Conservation (phyloP, 2,888 invertebrate genomes). For the Chrysomela aeneicollis region DNA sequence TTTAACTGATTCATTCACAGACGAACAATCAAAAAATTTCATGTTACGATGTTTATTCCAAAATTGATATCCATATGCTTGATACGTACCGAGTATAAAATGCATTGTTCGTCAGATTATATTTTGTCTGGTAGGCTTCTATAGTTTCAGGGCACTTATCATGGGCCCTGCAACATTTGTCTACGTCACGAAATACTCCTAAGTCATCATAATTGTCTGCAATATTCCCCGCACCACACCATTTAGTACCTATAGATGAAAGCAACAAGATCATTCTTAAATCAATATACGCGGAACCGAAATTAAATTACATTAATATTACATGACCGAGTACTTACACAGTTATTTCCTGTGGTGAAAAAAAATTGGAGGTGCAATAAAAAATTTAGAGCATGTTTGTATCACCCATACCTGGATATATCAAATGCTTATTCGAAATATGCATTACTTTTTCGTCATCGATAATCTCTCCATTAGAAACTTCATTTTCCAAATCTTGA, state of each 20-base stretch:
- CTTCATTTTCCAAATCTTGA: slow-evolving; percentile 31
- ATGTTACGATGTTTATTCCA: slow-evolving; percentile 5
- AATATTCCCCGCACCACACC: slow-evolving; percentile 78
- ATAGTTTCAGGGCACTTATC: slow-evolving; percentile 74
- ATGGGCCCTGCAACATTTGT: slow-evolving; percentile 77
- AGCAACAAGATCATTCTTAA: no score
- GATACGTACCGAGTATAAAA: slow-evolving; percentile 54
- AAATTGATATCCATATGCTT: background rate
- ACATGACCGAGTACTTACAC: no score
- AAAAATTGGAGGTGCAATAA: no score
- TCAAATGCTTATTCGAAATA: slow-evolving; percentile 49
- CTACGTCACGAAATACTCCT: slow-evolving; percentile 69
- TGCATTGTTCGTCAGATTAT: slow-evolving; percentile 54
- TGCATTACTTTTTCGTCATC: slow-evolving; percentile 33
- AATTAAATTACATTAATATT: no score
- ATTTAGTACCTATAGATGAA: slow-evolving; percentile 75
- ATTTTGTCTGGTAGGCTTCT: slow-evolving; percentile 50
- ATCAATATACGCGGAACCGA: no score
- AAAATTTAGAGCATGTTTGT: no score
- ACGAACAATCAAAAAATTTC: no score
- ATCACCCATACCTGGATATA: slow-evolving; percentile 47
- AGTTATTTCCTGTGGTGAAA: no score
- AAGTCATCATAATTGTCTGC: slow-evolving; percentile 72
- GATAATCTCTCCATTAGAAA: slow-evolving; percentile 34
- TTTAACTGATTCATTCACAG: no score